Evolutionary conservation across 2,797 vertebrate species (phyloP).

Genomic region (Enteromius trimaculatus): DNA sequence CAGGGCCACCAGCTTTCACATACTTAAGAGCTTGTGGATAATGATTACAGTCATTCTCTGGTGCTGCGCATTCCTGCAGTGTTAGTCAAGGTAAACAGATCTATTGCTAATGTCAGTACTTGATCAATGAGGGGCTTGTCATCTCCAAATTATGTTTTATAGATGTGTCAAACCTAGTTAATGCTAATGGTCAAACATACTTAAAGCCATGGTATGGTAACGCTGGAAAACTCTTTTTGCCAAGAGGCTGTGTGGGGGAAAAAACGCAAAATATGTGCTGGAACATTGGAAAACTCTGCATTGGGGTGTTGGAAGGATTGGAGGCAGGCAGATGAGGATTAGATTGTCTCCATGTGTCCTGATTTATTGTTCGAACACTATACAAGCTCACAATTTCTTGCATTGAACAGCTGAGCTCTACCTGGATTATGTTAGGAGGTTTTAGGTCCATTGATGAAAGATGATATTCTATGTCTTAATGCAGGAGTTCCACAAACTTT

Average conservation of each 20-base stretch:
- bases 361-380: slow-evolving; percentile 8
- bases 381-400: neutral
- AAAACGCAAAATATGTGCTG: slow-evolving; percentile 32
- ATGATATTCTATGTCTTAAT: neutral
- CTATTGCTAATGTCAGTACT: slow-evolving; percentile 9
- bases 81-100: slow-evolving; percentile 20
- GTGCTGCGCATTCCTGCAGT: slow-evolving; percentile 16
- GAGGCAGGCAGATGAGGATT: slow-evolving; percentile 28
- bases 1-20: neutral
- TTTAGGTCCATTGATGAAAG: neutral
- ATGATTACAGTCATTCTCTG: slow-evolving; percentile 29
- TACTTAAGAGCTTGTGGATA: slow-evolving; percentile 4
- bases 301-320: slow-evolving; percentile 34
- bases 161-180: slow-evolving; percentile 1
- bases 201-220: slow-evolving; percentile 35
- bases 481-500: neutral
- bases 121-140: slow-evolving; percentile 42
- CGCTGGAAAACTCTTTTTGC: slow-evolving; percentile 29
- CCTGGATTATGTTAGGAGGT: neutral
- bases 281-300: slow-evolving; percentile 29
- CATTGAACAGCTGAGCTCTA: neutral
- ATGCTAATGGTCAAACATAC: neutral
- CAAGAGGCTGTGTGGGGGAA: neutral
- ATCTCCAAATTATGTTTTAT: slow-evolving; percentile 35
- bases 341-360: slow-evolving; percentile 25